Evolutionary conservation across 2,888 invertebrate genomes (phyloP).

Genomic region (Aphodius sticticus): DNA sequence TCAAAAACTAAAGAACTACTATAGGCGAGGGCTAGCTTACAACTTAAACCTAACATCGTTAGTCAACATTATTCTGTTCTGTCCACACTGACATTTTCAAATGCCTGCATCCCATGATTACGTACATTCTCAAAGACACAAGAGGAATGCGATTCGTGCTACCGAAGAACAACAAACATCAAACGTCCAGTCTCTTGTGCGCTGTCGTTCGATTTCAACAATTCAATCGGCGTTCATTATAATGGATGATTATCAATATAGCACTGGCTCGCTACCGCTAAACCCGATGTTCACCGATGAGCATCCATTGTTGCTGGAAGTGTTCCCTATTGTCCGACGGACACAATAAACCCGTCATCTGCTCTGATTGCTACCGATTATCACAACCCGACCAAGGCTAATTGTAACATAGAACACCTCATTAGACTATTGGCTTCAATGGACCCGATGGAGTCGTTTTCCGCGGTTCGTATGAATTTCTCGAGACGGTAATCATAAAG

Average conservation of each 20-base stretch:
- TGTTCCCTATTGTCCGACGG: conserved; percentile 34
- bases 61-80: too few relatives aligned
- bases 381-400: conserved; percentile 31
- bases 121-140: too few relatives aligned
- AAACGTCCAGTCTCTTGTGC: not conserved
- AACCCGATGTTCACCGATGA: not conserved
- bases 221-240: conserved; percentile 44
- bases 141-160: not conserved
- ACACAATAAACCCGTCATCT: conserved; percentile 36
- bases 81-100: too few relatives aligned
- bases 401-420: conserved; percentile 36
- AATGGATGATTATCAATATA: conserved; percentile 44
- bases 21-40: too few relatives aligned
- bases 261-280: conserved; percentile 32
- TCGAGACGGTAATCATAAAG: not conserved
- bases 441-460: not conserved
- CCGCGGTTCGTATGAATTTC: not conserved
- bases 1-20: too few relatives aligned
- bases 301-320: conserved; percentile 37
- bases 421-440: conserved; percentile 11
- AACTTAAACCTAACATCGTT: too few relatives aligned
- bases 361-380: conserved; percentile 32
- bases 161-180: not conserved
- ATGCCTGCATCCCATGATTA: too few relatives aligned
- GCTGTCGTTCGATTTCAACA: not conserved